phyloP scores from a whole-genome alignment of 2,113 vertebrate species.

The Grallaria varia region DNA sequence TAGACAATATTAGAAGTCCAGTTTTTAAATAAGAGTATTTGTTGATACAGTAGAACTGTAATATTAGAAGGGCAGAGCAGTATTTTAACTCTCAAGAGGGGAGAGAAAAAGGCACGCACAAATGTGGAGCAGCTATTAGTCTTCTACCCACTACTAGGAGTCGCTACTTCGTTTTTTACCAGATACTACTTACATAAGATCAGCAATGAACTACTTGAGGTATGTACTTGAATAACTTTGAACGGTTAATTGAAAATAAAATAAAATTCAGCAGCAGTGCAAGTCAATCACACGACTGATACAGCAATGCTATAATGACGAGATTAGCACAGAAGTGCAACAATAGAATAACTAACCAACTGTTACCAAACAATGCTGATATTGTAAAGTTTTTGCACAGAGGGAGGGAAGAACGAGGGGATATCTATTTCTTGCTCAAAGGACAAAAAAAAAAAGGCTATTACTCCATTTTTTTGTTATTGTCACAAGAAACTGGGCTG shows the following conservation, averaged over 20 bases:
- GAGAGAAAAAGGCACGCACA: background rate
- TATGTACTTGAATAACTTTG: background rate
- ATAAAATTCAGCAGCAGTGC: background rate
- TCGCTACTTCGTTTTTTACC: background rate
- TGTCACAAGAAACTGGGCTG: background rate
- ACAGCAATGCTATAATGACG: background rate
- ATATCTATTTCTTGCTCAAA: background rate
- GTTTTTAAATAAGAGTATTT: background rate
- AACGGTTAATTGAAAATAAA: background rate
- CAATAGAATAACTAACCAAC: conserved; percentile 28
- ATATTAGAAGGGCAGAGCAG: background rate
- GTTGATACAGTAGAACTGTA: background rate
- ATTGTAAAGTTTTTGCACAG: conserved; percentile 7
- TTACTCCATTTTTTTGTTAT: background rate
- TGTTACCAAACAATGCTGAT: background rate
- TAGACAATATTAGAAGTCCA: background rate
- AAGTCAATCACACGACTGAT: background rate
- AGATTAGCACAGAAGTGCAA: background rate
- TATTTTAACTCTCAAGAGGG: background rate
- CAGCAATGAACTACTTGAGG: fast-evolving
- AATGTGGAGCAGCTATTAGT: background rate
- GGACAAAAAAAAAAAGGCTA: background rate
- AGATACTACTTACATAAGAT: background rate
- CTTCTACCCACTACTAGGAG: background rate
- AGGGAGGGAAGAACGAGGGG: background rate